A percentile compares a stretch with the other conserved stretches of the same genome.
phyloP scores from a whole-genome alignment of 2,797 vertebrate genomes.

The Serranus cabrilla region DNA sequence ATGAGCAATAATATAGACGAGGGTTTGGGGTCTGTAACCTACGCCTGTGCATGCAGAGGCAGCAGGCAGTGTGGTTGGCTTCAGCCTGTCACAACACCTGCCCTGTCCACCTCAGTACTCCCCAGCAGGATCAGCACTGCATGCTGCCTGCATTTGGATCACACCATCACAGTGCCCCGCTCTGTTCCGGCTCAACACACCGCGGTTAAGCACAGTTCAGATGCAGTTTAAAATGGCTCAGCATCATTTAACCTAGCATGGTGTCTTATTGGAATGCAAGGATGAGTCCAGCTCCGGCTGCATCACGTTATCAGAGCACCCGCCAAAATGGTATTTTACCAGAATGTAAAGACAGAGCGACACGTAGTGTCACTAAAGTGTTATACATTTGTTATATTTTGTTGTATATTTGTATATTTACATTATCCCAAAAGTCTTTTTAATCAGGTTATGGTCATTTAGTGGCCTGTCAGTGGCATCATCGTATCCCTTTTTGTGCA shows the following conservation, averaged over 20 bases:
- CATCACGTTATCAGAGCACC: constrained; percentile 9
- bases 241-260: constrained; percentile 42
- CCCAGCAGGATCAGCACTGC: constrained; percentile 49
- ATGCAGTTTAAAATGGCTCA: constrained; percentile 33
- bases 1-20: background rate
- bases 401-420: too few relatives aligned
- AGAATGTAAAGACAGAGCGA: background rate
- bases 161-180: constrained; percentile 35
- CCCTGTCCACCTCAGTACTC: constrained; percentile 35
- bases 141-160: constrained; percentile 51
- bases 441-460: too few relatives aligned
- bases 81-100: constrained; percentile 55
- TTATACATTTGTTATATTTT: too few relatives aligned
- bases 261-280: constrained; percentile 23
- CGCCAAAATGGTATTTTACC: background rate
- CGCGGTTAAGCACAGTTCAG: constrained; percentile 41
- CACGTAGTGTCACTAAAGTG: background rate
- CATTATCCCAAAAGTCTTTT: too few relatives aligned
- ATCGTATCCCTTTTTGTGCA: too few relatives aligned
- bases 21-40: constrained; percentile 14
- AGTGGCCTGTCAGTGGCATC: too few relatives aligned
- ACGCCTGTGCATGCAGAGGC: constrained; percentile 17
- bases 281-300: constrained; percentile 15
- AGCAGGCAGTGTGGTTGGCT: constrained; percentile 24
- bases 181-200: constrained; percentile 48